Evolutionary conservation across 2,888 invertebrate genomes (phyloP).

Genomic region (Galerucella calmariensis): DNA sequence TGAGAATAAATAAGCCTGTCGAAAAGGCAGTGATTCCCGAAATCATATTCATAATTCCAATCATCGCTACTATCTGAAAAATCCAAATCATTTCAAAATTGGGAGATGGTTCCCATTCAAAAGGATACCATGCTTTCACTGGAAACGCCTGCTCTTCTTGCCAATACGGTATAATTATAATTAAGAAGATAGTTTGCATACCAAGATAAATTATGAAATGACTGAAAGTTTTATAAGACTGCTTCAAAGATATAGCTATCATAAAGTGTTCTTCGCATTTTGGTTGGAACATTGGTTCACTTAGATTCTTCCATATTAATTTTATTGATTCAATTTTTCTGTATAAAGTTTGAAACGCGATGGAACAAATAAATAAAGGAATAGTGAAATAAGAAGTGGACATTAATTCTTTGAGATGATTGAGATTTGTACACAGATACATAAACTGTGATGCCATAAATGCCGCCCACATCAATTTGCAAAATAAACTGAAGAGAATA

Average conservation of each 20-base stretch:
- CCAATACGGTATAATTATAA: conserved; percentile 22
- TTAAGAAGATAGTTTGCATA: conserved; percentile 26
- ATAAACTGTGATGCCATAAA: conserved; percentile 26
- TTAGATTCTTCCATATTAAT: conserved; percentile 18
- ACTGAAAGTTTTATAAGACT: conserved; percentile 19
- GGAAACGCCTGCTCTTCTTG: conserved; percentile 11
- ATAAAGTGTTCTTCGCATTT: conserved; percentile 23
- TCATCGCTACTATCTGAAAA: conserved; percentile 35
- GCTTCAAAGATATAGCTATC: conserved; percentile 6
- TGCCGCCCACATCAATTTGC: conserved; percentile 6
- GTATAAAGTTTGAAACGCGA: conserved; percentile 18
- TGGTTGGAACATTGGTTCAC: conserved; percentile 29
- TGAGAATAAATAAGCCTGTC: conserved; percentile 32
- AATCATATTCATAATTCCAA: conserved; percentile 27
- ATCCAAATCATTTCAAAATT: conserved; percentile 32
- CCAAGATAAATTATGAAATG: conserved; percentile 26
- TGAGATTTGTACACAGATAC: conserved; percentile 21
- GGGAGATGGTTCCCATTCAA: conserved; percentile 22
- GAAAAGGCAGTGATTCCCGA: conserved; percentile 33
- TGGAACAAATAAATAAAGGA: conserved; percentile 6
- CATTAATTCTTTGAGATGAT: conserved; percentile 19
- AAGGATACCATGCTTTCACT: conserved; percentile 38
- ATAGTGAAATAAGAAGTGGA: conserved; percentile 4
- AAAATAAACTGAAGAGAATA: conserved; percentile 3
- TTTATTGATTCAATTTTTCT: conserved; percentile 27